Base-by-base conservation (phyloP, 2,888 invertebrate species). In the Cenopis cana region DNA sequence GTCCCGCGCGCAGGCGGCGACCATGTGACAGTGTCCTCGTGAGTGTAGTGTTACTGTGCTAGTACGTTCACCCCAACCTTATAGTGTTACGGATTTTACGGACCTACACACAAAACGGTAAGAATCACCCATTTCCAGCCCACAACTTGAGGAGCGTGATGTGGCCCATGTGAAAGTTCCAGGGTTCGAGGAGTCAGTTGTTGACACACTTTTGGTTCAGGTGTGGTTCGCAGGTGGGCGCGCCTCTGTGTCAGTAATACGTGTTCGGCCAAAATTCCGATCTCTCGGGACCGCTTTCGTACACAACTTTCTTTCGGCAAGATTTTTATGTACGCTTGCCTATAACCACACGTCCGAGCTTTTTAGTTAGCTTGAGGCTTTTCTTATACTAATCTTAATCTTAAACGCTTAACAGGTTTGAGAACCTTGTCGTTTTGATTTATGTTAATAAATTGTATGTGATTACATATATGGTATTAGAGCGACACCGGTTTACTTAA, bases 201-300 rank as follows among this genome's bases (percentile, higher is more conserved):
- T 84, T 93, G 93, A 92, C 93, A 93, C 85, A 93, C 93, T 92
- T 93, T 91, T 91, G 87, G 85, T 83, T 90, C 91, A 90, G 90
- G 91, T 90, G 91, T 86, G 89, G 88, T 85, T 79, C 82, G 85
- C 90, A 91, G 90, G 91, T 91, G 91, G 91, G 91, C 86, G 92
- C 90, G 91, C 84, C 87, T 84, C 83, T 81, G 82, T 85, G 85
- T 85, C 85, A 85, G 83, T 85, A 81, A 85, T 86, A 88, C 88
- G 85, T 86, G 86, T 87, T 82, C 83, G 85, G 87, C 89, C 87
- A 89, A 93, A 93, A 93, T 93, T 90, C 92, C 91, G 78, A 88
- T 89, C 89, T 89, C 84, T 82, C 82, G 86, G 82, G 85, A 86
- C 89, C 83, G 89, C 91, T 91, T 91, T 92, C 89, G 84, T 79